Base-by-base conservation (phyloP, 2,797 vertebrate genomes). In the Lagorchestes hirsutus region DNA sequence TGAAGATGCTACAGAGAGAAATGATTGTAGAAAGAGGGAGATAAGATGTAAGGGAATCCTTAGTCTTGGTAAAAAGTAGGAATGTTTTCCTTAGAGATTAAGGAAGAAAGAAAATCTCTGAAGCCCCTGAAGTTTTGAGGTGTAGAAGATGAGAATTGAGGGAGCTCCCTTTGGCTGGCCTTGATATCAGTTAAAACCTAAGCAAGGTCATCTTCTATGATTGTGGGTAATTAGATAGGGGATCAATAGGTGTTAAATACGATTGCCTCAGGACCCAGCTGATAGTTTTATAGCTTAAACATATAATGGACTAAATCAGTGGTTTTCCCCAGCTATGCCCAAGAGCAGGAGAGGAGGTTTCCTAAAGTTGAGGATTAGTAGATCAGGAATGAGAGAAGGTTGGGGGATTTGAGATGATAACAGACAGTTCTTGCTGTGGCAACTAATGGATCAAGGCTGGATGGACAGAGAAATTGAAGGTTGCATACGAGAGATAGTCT, bases 161-260 rank as follows among this genome's bases (percentile, higher is more conserved):
- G n/a, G 67, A 82, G n/a, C 22, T 82, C 67, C 6, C 18, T 22
- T 28, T 82, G 67, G 18, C 67, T 46, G n/a, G 67, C 40, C 67
- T 82, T 46, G n/a, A 46, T 82, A 24, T 22, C 67, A 82, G 67
- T 24, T 82, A 82, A 46, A 82, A 82, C 22, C 8, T 18, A 40
- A 18, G n/a, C 18, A 82, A 46, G n/a, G 67, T 82, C 67, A 82
- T 82, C n/a, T 82, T 46, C 67, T 82, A 10, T 82, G n/a, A 82
- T 82, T 82, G n/a, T 82, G 67, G n/a, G 18, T 82, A 40, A 82
- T 82, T 82, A 82, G n/a, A 82, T 82, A 82, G 67, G 67, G n/a
- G 67, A 82, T 82, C 67, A 82, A 82, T 82, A 46, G 40, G 18
- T 82, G 67, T 82, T 82, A 82, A 82, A 82, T 74, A 74, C 2